These are phyloP conservation scores for Agrotis ipsilon DNA, from an alignment of 2,888 invertebrate genomes.

Conservation along the genomic window DNA sequence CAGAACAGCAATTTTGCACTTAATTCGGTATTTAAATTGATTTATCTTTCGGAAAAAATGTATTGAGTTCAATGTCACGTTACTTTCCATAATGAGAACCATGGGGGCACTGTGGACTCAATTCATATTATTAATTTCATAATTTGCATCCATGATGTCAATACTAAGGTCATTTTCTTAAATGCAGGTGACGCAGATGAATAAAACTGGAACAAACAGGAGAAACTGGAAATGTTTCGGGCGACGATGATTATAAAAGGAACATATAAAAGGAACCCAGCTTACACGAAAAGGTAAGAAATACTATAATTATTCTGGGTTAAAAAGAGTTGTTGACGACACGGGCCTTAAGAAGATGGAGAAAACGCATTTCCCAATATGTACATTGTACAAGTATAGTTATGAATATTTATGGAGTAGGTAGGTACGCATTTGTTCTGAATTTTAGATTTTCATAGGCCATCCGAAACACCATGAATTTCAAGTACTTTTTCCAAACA, in stretches of 20 bases:
- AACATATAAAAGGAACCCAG: neutral
- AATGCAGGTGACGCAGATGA: neutral
- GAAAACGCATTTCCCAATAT: neutral
- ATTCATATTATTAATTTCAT: conserved; percentile 9
- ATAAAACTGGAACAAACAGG: neutral
- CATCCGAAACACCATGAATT: too few relatives aligned
- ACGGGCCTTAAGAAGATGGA: neutral
- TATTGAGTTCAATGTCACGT: conserved; percentile 50
- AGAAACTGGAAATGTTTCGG: neutral
- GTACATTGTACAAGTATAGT: too few relatives aligned
- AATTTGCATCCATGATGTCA: neutral
- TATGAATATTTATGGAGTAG: neutral
- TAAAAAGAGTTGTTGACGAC: neutral
- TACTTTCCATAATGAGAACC: conserved; percentile 33
- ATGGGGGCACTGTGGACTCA: conserved; percentile 36
- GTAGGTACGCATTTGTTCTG: neutral
- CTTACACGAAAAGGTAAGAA: neutral
- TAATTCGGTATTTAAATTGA: conserved; percentile 35
- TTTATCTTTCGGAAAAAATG: conserved; percentile 25
- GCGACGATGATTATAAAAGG: neutral
- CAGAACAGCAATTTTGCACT: conserved; percentile 26
- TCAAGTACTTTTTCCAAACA: neutral
- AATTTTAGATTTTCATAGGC: neutral
- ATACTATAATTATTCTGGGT: neutral
- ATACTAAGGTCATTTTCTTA: neutral